Evolutionary conservation across 2,888 invertebrate genomes (phyloP).

Genomic region (Plebejus argus): DNA sequence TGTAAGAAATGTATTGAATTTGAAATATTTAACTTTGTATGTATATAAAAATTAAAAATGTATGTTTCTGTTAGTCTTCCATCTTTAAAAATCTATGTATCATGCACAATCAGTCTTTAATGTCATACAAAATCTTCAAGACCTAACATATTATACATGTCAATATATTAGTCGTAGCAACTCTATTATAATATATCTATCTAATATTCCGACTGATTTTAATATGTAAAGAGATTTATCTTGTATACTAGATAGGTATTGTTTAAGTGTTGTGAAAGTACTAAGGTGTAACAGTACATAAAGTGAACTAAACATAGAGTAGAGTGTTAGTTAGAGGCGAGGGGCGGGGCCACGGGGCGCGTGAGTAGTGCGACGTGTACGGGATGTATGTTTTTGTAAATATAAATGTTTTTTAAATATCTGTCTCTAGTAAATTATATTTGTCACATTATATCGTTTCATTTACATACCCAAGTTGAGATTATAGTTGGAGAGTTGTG

Average conservation of each 20-base stretch:
- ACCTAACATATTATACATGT: background rate
- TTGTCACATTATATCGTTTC: slow-evolving; percentile 44
- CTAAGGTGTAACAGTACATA: background rate
- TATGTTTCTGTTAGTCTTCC: slow-evolving; percentile 1
- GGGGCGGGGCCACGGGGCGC: background rate
- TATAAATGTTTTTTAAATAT: slow-evolving; percentile 46
- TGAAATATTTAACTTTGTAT: background rate
- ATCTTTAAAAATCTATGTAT: background rate
- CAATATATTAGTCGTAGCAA: background rate
- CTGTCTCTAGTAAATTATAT: slow-evolving; percentile 49
- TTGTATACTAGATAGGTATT: slow-evolving; percentile 11
- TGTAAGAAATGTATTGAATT: background rate
- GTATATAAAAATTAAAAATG: slow-evolving; percentile 11
- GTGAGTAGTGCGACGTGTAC: slow-evolving; percentile 41
- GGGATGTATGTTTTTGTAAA: slow-evolving; percentile 45
- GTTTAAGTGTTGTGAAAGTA: slow-evolving; percentile 19
- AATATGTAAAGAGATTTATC: slow-evolving; percentile 9
- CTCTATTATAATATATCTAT: slow-evolving; percentile 4
- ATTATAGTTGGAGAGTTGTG: background rate
- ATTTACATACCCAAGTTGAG: slow-evolving; percentile 21
- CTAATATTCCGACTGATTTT: slow-evolving; percentile 19
- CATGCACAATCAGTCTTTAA: background rate
- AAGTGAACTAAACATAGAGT: background rate
- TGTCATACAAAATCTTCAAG: background rate
- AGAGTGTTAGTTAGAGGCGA: background rate